Evolutionary conservation across 2,797 vertebrate species (phyloP).

Genomic region (Petrocephalus sullivani): DNA sequence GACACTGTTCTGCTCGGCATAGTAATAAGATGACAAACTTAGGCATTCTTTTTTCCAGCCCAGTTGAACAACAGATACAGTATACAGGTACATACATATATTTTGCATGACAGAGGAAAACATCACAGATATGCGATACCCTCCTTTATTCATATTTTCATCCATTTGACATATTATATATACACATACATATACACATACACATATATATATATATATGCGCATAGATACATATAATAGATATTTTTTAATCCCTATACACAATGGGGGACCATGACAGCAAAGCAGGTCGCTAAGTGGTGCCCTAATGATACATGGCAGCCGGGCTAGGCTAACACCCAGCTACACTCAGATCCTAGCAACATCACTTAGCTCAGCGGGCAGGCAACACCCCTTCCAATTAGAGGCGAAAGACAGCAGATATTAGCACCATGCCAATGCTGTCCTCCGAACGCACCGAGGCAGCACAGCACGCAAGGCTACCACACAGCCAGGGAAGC

Average conservation of each 20-base stretch:
- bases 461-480: not conserved
- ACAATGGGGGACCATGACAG: not conserved
- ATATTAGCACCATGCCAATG: not conserved
- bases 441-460: not conserved
- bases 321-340: not conserved
- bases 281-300: not conserved
- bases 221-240: no score
- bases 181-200: not conserved
- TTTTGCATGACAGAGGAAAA: not conserved
- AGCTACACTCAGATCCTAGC: not conserved
- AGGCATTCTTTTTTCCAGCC: not conserved
- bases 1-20: not conserved
- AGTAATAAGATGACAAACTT: conserved; percentile 12
- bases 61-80: not conserved
- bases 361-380: not conserved
- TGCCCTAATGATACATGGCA: no score
- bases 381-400: not conserved
- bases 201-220: no score
- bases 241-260: not conserved
- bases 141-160: not conserved
- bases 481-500: not conserved
- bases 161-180: not conserved
- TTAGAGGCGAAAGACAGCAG: not conserved
- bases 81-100: conserved; percentile 7
- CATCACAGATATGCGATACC: not conserved